Conservation (phyloP, 2,797 vertebrate genomes). For the Phrynocephalus vlangalii region DNA sequence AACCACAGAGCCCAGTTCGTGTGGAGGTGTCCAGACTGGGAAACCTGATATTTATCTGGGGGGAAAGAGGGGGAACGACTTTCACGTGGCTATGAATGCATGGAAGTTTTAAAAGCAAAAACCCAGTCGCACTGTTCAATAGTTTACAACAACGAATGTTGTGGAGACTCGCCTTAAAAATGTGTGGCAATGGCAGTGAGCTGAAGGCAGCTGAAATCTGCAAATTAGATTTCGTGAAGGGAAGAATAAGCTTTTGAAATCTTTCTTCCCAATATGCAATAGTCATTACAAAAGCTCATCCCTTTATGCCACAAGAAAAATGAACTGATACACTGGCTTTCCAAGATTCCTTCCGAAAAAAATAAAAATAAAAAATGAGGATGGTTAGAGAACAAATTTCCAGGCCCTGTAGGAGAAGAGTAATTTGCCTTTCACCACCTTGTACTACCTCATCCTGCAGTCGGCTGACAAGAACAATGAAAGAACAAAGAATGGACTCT, state of each 20-base stretch:
- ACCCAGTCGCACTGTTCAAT: not conserved
- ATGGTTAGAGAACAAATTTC: slow-evolving; percentile 29
- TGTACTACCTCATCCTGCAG: slow-evolving; percentile 27
- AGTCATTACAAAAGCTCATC: slow-evolving; percentile 8
- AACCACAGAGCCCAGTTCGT: too few species aligned
- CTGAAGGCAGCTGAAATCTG: slow-evolving; percentile 23
- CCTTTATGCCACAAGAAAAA: slow-evolving; percentile 15
- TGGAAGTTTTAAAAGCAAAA: slow-evolving; percentile 12
- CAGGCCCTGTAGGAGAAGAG: slow-evolving; percentile 1
- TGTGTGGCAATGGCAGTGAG: not conserved
- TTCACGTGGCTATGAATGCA: not conserved
- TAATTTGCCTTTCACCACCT: not conserved
- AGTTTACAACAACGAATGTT: not conserved
- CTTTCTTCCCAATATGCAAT: slow-evolving; percentile 42
- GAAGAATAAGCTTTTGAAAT: not conserved
- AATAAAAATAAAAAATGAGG: slow-evolving; percentile 3
- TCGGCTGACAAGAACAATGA: slow-evolving; percentile 22
- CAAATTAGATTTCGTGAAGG: slow-evolving; percentile 30
- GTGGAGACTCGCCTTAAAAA: not conserved
- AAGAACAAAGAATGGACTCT: slow-evolving; percentile 15
- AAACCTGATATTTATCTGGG: not conserved
- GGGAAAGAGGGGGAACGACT: not conserved
- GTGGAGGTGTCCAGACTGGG: not conserved
- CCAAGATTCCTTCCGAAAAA: slow-evolving; percentile 18
- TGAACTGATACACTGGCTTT: not conserved